Percentiles rank a stretch among this genome's conserved stretches.
Evolutionary conservation across 2,888 invertebrate species (phyloP).

Genomic region (Augiades crinisus): DNA sequence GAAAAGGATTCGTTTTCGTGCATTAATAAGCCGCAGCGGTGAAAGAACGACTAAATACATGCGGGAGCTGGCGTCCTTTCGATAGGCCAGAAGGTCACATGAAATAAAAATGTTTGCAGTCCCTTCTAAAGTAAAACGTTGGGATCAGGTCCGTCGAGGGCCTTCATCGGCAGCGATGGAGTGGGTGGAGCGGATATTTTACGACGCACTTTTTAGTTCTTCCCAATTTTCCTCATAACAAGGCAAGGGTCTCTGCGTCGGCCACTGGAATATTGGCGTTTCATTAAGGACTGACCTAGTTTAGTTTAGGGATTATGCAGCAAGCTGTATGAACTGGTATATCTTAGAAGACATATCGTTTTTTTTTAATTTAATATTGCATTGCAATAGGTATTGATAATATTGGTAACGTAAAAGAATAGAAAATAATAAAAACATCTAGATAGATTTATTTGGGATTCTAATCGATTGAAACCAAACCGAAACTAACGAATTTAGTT

Average conservation of each 20-base stretch:
- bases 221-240: conserved; percentile 37
- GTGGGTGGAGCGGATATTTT: conserved; percentile 33
- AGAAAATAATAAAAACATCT: no score
- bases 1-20: conserved; percentile 3
- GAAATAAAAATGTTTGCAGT: conserved; percentile 30
- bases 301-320: background rate
- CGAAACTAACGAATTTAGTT: no score
- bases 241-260: conserved; percentile 24
- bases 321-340: background rate
- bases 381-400: no score
- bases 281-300: conserved; percentile 8
- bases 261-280: background rate
- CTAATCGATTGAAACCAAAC: no score
- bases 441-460: no score
- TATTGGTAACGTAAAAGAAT: no score
- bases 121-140: conserved; percentile 20
- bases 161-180: conserved; percentile 25
- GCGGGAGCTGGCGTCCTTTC: background rate
- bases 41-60: conserved; percentile 4
- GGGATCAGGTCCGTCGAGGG: conserved; percentile 14
- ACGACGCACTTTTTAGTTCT: conserved; percentile 39
- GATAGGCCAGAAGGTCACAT: conserved; percentile 25
- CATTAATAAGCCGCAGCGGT: no score
- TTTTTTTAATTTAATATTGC: no score
- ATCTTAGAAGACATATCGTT: no score